These are phyloP conservation scores for Salpingus planirostris DNA, from an alignment of 2,888 invertebrate species.

Conservation along the genomic window DNA sequence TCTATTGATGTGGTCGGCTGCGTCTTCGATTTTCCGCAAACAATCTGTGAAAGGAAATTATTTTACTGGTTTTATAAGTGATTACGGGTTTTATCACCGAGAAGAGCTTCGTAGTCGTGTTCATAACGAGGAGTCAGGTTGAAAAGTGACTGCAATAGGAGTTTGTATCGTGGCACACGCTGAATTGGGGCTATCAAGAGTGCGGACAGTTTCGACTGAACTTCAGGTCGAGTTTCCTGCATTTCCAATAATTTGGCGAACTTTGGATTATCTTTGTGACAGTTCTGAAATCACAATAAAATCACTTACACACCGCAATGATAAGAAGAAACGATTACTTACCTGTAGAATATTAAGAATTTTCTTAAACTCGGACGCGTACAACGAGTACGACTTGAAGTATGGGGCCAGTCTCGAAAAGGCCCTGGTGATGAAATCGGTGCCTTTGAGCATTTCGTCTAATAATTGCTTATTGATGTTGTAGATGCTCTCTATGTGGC, in stretches of 20 bases:
- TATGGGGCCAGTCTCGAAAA: conserved; percentile 66
- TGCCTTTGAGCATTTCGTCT: conserved; percentile 47
- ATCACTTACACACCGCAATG: too few species aligned
- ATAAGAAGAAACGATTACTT: too few species aligned
- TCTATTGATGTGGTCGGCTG: conserved; percentile 64
- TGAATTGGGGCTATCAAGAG: conserved; percentile 71
- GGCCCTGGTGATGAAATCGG: conserved; percentile 53
- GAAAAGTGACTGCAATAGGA: conserved; percentile 60
- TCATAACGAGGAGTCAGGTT: conserved; percentile 23
- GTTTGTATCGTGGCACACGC: conserved; percentile 65
- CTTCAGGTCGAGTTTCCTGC: conserved; percentile 62
- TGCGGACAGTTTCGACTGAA: conserved; percentile 59
- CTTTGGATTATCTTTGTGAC: conserved; percentile 34
- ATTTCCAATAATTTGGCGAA: conserved; percentile 50
- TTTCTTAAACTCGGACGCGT: conserved; percentile 64
- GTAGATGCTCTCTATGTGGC: conserved; percentile 55
- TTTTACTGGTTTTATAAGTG: too few species aligned
- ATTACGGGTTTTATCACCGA: too few species aligned
- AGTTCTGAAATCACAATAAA: too few species aligned
- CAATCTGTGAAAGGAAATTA: conserved; percentile 45
- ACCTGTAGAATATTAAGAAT: conserved; percentile 55
- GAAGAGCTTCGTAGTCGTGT: too few species aligned
- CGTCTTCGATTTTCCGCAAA: conserved; percentile 55
- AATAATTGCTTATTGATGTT: conserved; percentile 55
- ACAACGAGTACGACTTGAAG: conserved; percentile 68